Evolutionary conservation across 2,888 invertebrate genomes (phyloP), one percentile per base, ranked within the genome.

Genomic region (Limnephilus marmoratus): DNA sequence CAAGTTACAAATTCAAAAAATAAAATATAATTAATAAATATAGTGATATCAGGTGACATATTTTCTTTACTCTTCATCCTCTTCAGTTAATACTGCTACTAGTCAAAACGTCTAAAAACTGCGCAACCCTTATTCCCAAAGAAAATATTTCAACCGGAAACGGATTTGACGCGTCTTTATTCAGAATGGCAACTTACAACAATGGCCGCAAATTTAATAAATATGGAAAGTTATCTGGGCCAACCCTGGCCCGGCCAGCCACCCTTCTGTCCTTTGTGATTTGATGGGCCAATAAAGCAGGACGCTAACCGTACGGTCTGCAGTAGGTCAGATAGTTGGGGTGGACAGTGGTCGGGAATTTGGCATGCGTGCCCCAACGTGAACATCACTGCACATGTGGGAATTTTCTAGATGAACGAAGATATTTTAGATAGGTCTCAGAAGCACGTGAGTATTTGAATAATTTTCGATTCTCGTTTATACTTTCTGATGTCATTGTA

Each of bases 161-260:
- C 24, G 24, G 4, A 34, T 83, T 34, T 83, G 37, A 83, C 37
- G 37, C n/a, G 83, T 24, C 83, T 83, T 83, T 83, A 83, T 83
- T 83, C 34, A 37, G 34, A 83, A 41, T 37, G 24, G 37, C 37
- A 3, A 83, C 24, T 83, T 83, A 83, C 83, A 37, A 86, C 45
- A 86, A 86, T 86, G 29, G 29, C 49, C 86, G 45, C 86, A 86
- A 86, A 86, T 86, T 86, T 86, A 86, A 86, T 86, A 86, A 86
- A 86, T 86, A 86, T 86, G 41, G 86, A 86, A 86, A 86, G 45
- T 86, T 86, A 45, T 86, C 49, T 45, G 45, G 45, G 86, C 45
- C 86, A 86, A 68, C n/a, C 68, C n/a, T 24, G 68, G 9, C 24
- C 5, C 68, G 24, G 68, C 5, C n/a, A 24, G 68, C 68, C 68